These are phyloP conservation scores for Melinopterus prodromus DNA, from an alignment of 2,888 invertebrate genomes.

Conservation along the genomic window DNA sequence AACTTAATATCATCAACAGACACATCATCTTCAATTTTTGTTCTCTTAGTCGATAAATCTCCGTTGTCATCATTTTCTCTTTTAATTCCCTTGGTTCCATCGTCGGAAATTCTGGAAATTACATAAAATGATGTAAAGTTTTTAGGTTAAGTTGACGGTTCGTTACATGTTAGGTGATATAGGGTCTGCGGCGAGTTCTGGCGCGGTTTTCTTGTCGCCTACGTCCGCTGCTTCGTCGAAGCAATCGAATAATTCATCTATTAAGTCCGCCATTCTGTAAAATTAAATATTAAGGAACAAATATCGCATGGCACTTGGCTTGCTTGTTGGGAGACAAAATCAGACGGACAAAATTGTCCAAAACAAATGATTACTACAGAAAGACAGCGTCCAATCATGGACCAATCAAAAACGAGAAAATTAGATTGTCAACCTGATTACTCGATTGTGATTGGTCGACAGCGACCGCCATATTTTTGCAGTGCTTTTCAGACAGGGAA, in stretches of 20 bases:
- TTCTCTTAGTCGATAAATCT: slow-evolving; percentile 48
- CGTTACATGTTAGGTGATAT: slow-evolving; percentile 19
- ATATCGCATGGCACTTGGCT: not conserved
- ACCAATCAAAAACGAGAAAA: not conserved
- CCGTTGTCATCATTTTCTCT: slow-evolving; percentile 50
- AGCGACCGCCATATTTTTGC: too few species aligned
- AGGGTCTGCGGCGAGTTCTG: slow-evolving; percentile 34
- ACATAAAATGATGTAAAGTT: slow-evolving; percentile 4
- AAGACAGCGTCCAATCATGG: not conserved
- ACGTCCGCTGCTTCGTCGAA: slow-evolving; percentile 53
- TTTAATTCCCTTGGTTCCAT: slow-evolving; percentile 45
- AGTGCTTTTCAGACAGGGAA: too few species aligned
- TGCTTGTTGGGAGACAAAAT: not conserved
- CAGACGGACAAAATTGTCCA: not conserved
- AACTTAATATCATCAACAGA: slow-evolving; percentile 57
- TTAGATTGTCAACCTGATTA: not conserved
- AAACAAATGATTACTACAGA: too few species aligned
- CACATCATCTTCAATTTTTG: slow-evolving; percentile 52
- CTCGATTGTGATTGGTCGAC: too few species aligned
- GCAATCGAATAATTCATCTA: slow-evolving; percentile 59
- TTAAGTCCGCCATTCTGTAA: slow-evolving; percentile 54
- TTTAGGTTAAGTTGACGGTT: not conserved
- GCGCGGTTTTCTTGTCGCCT: slow-evolving; percentile 37
- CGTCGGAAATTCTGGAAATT: slow-evolving; percentile 43
- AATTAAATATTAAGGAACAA: not conserved